Evolutionary conservation across 1,140 invertebrate genomes (phyloP), one percentile per base, ranked within the genome.

Genomic region (Ganaspis sp.): DNA sequence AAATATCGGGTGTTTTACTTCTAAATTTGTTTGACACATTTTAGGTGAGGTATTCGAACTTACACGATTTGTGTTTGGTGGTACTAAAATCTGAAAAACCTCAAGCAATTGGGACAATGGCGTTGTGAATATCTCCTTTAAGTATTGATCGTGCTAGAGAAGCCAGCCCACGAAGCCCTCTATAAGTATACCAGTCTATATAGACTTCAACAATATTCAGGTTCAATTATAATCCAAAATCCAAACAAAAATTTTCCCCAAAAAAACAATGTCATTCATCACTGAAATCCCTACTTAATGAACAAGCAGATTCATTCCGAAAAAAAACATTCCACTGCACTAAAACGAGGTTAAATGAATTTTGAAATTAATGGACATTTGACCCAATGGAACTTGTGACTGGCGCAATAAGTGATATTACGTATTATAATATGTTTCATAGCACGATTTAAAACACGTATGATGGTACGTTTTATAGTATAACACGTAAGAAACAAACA

Each of bases 141-240:
- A 86, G 84, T 87, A 87, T 87, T 87, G 86, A 87, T 87, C 85
- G 82, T 76, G 72, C 80, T 69, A 73, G 77, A 80, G 83, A 85
- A 83, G 81, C 85, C 82, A 85, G 82, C 83, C 79, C 82, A 76
- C 75, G 58, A 78, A 75, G 76, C 79, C 75, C 69, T 81, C 78
- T 83, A 76, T 75, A 74, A 79, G 73, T 80, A 74, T 77, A 78
- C 72, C 40, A 70, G n/a, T 72, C 53, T 72, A 21, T 72, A 26
- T 45, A 72, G 70, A 74, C 70, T 69, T 42, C 19, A 54, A 45
- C 58, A 29, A 49, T 64, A 64, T 64, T 15, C 26, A 64, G 23
- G 26, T 64, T 64, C 23, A 64, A 29, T 64, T 8, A 15, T 29
- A 64, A 64, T 64, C 12, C 23, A 0, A 8, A 29, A 6, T 64